phyloP scores from a whole-genome alignment of 1,140 invertebrate genomes.

The Aplysia californica region DNA sequence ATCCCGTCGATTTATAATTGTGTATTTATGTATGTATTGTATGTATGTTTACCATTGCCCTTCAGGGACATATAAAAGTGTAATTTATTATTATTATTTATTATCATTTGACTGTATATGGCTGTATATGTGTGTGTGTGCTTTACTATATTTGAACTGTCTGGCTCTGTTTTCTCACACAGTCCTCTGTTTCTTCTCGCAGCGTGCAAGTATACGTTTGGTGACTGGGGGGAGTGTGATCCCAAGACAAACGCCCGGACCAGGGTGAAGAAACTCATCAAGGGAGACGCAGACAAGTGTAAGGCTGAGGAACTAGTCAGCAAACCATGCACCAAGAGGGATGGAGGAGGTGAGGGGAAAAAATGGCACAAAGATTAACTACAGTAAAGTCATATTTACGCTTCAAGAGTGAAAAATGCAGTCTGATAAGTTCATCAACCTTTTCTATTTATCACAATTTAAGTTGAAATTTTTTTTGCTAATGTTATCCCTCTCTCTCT shows the following conservation, averaged over 20 bases:
- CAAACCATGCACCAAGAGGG: conserved; percentile 34
- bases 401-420: no score
- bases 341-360: conserved; percentile 45
- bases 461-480: background rate
- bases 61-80: no score
- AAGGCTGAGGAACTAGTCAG: conserved; percentile 32
- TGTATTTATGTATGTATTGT: no score
- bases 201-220: conserved; percentile 46
- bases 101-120: no score
- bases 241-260: conserved; percentile 38
- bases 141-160: no score
- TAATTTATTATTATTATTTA: no score
- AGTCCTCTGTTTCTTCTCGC: conserved; percentile 5
- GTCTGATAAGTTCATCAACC: background rate
- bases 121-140: no score
- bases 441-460: background rate
- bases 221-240: conserved; percentile 48
- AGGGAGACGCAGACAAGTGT: conserved; percentile 33
- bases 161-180: background rate
- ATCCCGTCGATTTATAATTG: no score
- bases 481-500: background rate
- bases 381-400: no score
- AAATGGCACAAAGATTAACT: no score
- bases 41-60: background rate
- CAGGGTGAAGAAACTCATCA: conserved; percentile 32